Evolutionary conservation across 2,113 vertebrate genomes (phyloP).

Genomic region (Sisor rabdophorus): DNA sequence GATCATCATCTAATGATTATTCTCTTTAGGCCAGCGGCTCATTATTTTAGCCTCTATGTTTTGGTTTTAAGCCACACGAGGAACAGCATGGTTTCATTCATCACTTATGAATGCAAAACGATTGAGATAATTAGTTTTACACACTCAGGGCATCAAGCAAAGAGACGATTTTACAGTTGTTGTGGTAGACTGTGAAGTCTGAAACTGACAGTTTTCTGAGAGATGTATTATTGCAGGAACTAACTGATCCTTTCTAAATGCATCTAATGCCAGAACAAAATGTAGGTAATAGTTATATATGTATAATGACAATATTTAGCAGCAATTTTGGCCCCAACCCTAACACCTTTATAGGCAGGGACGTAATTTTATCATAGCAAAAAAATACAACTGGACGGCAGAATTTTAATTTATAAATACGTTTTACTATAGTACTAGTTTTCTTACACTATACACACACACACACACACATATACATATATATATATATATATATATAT

Average conservation of each 20-base stretch:
- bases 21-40: constrained; percentile 62
- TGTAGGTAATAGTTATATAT: background rate
- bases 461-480: too few species aligned
- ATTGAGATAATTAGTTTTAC: constrained; percentile 40
- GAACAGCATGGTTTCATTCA: constrained; percentile 42
- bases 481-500: too few species aligned
- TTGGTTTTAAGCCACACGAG: constrained; percentile 38
- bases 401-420: background rate
- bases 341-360: background rate
- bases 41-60: constrained; percentile 47
- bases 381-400: background rate
- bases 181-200: background rate
- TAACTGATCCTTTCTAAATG: background rate
- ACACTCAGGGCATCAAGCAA: background rate
- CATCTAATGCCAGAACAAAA: background rate
- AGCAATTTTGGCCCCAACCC: background rate
- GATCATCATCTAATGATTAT: constrained; percentile 64
- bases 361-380: background rate
- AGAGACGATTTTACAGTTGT: constrained; percentile 3
- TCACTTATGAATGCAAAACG: constrained; percentile 47
- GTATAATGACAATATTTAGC: background rate
- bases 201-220: constrained; percentile 1
- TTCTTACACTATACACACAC: too few species aligned
- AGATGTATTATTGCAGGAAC: background rate
- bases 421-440: too few species aligned